These are phyloP conservation scores for Drosophila kuntzei DNA, from an alignment of 2,888 invertebrate species.

Conservation along the genomic window DNA sequence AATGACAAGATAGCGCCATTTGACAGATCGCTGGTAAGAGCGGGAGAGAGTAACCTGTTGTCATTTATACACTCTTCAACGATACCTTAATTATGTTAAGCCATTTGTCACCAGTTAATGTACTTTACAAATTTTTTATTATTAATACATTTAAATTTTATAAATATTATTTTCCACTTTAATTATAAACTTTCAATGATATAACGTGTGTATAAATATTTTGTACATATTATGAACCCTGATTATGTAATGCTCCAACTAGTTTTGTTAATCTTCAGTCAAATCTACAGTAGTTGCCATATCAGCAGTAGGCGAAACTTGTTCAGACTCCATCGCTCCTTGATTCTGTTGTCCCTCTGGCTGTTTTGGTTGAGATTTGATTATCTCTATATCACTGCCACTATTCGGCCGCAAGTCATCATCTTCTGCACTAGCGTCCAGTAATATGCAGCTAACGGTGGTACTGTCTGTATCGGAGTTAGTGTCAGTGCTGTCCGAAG, in stretches of 20 bases:
- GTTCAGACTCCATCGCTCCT: not conserved
- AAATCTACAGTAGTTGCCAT: slow-evolving; percentile 55
- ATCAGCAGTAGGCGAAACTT: not conserved
- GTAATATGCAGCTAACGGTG: slow-evolving; percentile 41
- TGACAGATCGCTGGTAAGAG: slow-evolving; percentile 35
- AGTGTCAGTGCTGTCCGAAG: slow-evolving; percentile 12
- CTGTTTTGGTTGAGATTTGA: slow-evolving; percentile 27
- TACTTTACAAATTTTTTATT: not conserved
- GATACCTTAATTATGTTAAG: slow-evolving; percentile 5
- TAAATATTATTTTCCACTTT: slow-evolving; percentile 1
- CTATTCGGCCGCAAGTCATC: slow-evolving; percentile 9
- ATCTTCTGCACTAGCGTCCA: slow-evolving; percentile 38
- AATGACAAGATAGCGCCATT: slow-evolving; percentile 30
- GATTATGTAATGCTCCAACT: not conserved
- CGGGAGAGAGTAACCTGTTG: slow-evolving; percentile 21
- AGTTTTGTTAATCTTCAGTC: slow-evolving; percentile 58
- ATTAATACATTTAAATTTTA: not conserved
- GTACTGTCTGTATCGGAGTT: slow-evolving; percentile 9
- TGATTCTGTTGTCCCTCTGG: not conserved
- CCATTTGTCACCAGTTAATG: not conserved
- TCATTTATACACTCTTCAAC: slow-evolving; percentile 11
- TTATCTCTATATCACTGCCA: slow-evolving; percentile 57
- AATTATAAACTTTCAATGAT: slow-evolving; percentile 9
- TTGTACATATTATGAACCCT: slow-evolving; percentile 15
- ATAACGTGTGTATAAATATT: slow-evolving; percentile 1